phyloP scores from a whole-genome alignment of 2,888 invertebrate genomes.

The Macropis europaea region DNA sequence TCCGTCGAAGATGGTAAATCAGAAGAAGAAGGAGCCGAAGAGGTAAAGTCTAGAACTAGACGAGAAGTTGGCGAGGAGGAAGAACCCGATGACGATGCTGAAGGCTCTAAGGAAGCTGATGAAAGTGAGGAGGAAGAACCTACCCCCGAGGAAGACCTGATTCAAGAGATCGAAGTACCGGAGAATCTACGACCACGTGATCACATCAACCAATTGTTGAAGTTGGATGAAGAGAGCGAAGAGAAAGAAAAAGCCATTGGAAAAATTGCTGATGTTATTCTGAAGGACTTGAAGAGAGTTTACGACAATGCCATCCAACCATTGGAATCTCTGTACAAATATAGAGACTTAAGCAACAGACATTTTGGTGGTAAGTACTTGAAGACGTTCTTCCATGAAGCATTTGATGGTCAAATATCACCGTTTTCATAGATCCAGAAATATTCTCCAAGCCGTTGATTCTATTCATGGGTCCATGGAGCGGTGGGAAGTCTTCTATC shows the following conservation, averaged over 20 bases:
- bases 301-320: conserved; percentile 95
- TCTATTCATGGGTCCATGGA: conserved; percentile 97
- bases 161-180: conserved; percentile 87
- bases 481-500: conserved; percentile 96
- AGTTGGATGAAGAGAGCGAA: conserved; percentile 88
- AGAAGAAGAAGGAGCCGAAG: conserved; percentile 43
- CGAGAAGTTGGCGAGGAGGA: conserved; percentile 36
- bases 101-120: conserved; percentile 35
- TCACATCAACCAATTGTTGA: conserved; percentile 90
- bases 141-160: conserved; percentile 81
- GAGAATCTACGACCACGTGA: conserved; percentile 89
- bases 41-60: conserved; percentile 41
- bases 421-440: conserved; percentile 86
- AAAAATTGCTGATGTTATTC: conserved; percentile 88
- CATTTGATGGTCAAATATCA: too few relatives aligned
- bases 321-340: conserved; percentile 94
- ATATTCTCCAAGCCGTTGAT: conserved; percentile 96
- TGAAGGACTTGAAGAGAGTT: conserved; percentile 91
- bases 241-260: conserved; percentile 86
- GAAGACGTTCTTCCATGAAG: background rate
- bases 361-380: conserved; percentile 86
- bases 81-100: conserved; percentile 27
- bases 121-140: conserved; percentile 64
- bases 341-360: conserved; percentile 94
- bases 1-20: conserved; percentile 51